Conservation (phyloP, 2,797 vertebrate genomes). For the Diglossa cyanea region DNA sequence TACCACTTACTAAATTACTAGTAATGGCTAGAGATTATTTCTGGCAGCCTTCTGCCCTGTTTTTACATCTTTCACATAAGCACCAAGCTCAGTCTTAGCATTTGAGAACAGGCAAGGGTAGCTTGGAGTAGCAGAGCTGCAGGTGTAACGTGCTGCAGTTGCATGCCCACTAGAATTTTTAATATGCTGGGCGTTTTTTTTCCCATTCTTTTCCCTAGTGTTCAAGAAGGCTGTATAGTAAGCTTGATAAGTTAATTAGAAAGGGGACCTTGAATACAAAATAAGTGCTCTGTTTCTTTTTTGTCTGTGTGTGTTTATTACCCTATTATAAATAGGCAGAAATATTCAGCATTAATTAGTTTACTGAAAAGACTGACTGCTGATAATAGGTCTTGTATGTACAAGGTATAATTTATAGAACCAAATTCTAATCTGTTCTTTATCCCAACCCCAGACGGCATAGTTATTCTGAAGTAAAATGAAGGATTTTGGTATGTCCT, state of each 20-base stretch:
- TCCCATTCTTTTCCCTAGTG: fast-evolving
- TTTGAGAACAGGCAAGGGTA: background rate
- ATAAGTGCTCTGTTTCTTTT: background rate
- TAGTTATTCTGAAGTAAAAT: background rate
- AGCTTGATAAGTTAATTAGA: slow-evolving; percentile 17
- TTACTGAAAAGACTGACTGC: background rate
- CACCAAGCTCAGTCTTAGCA: background rate
- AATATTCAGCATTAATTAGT: background rate
- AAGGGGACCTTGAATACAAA: background rate
- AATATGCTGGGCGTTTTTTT: background rate
- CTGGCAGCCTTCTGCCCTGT: background rate
- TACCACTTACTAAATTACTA: background rate
- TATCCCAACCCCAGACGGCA: background rate
- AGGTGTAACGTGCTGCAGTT: background rate
- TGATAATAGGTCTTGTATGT: background rate
- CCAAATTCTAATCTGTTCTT: background rate
- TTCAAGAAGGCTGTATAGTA: background rate
- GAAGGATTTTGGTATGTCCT: background rate
- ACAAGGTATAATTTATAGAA: background rate
- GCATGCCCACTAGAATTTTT: slow-evolving; percentile 31
- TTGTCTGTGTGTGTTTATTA: background rate
- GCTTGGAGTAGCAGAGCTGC: background rate
- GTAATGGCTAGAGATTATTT: background rate
- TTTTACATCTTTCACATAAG: background rate
- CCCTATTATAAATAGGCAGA: background rate